Evolutionary conservation across 2,113 vertebrate genomes (phyloP).

Genomic region (Etheostoma spectabile): DNA sequence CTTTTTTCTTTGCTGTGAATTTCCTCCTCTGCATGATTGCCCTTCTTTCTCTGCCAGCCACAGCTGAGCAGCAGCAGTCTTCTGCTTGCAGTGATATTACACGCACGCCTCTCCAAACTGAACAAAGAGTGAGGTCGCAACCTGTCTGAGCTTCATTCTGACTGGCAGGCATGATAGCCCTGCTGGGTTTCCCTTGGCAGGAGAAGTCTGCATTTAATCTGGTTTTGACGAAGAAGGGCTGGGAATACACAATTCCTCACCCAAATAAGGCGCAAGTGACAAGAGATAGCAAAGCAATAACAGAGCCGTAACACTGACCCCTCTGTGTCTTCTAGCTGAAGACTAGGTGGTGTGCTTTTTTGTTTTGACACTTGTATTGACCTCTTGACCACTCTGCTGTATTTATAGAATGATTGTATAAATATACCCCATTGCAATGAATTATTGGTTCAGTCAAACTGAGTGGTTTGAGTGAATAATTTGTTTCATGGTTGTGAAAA

Average conservation of each 20-base stretch:
- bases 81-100: conserved; percentile 42
- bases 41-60: conserved; percentile 13
- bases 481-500: not conserved
- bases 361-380: conserved; percentile 20
- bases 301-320: conserved; percentile 12
- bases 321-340: not conserved
- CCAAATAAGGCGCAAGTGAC: conserved; percentile 7
- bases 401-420: conserved; percentile 22
- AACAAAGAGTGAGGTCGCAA: conserved; percentile 68
- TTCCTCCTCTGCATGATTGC: conserved; percentile 20
- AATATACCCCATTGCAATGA: conserved; percentile 2
- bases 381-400: conserved; percentile 3
- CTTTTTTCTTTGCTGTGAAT: conserved; percentile 12
- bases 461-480: not conserved
- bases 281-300: conserved; percentile 17
- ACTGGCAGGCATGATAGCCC: conserved; percentile 50
- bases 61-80: not conserved
- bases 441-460: not conserved
- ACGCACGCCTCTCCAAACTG: conserved; percentile 36
- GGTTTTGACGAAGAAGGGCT: conserved; percentile 35
- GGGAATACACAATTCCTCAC: conserved; percentile 18
- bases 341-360: not conserved
- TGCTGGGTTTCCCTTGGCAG: conserved; percentile 50
- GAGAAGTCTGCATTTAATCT: conserved; percentile 46
- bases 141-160: conserved; percentile 60